Percentiles rank a stretch among this genome's conserved stretches.
Conservation (phyloP, 2,113 vertebrate species). For the Hippocampus mohnikei region DNA sequence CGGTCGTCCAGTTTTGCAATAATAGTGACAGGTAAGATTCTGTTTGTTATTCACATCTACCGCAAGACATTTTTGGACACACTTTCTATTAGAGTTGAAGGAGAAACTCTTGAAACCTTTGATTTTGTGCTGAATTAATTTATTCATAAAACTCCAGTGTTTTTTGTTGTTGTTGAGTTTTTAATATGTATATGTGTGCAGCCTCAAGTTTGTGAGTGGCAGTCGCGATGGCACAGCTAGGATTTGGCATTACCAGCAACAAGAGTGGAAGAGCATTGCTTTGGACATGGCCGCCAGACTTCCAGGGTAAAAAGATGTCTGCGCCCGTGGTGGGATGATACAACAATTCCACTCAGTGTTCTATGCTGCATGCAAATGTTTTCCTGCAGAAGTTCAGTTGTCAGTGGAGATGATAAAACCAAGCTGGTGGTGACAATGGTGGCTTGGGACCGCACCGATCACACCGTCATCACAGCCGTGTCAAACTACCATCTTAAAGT, state of each 20-base stretch:
- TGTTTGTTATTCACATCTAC: background rate
- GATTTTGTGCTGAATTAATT: background rate
- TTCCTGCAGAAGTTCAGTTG: constrained; percentile 70
- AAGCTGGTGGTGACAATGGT: constrained; percentile 98
- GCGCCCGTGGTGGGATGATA: background rate
- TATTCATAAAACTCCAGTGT: background rate
- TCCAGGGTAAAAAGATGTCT: constrained; percentile 76
- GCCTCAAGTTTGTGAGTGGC: constrained; percentile 93
- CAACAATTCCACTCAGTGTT: background rate
- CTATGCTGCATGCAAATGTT: background rate
- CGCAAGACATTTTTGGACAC: background rate
- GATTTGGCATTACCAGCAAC: constrained; percentile 94
- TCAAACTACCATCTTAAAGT: constrained; percentile 97
- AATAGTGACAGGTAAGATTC: constrained; percentile 86
- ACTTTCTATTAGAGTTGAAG: background rate
- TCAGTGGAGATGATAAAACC: constrained; percentile 86
- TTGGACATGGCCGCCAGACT: constrained; percentile 90
- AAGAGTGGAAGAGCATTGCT: constrained; percentile 89
- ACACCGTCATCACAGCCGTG: constrained; percentile 89
- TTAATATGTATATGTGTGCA: constrained; percentile 44
- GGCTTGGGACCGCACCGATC: constrained; percentile 90
- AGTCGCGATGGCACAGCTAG: constrained; percentile 93
- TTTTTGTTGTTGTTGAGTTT: background rate
- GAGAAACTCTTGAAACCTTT: background rate
- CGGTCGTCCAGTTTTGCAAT: constrained; percentile 96